phyloP scores from a whole-genome alignment of 1,140 invertebrate genomes.

The Cotesia chilonis region DNA sequence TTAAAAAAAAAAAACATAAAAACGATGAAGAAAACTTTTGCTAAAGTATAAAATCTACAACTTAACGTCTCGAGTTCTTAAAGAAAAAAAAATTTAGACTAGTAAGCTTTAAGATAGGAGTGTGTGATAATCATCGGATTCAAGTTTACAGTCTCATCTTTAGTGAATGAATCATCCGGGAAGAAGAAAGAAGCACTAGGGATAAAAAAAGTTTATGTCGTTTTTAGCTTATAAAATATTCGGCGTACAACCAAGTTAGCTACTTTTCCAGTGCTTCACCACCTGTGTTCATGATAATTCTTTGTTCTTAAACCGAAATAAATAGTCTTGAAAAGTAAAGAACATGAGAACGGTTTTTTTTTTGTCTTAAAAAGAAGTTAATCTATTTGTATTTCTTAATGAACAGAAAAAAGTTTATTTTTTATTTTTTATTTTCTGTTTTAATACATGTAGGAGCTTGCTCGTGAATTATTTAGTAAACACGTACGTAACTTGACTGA shows the following conservation, averaged over 20 bases:
- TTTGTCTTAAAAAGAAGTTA: too few relatives aligned
- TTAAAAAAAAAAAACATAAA: not conserved
- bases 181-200: slow-evolving; percentile 1
- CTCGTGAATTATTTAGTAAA: not conserved
- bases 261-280: slow-evolving; percentile 44
- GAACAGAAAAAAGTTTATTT: too few relatives aligned
- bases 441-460: too few relatives aligned
- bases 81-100: slow-evolving; percentile 16
- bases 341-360: not conserved
- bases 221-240: slow-evolving; percentile 51
- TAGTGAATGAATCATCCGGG: slow-evolving; percentile 41
- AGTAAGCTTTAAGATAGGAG: slow-evolving; percentile 1
- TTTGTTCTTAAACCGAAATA: not conserved
- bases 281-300: slow-evolving; percentile 45
- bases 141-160: slow-evolving; percentile 35
- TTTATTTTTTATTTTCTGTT: too few relatives aligned
- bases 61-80: not conserved
- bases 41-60: not conserved
- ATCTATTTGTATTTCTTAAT: too few relatives aligned
- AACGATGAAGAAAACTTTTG: not conserved
- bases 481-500: not conserved
- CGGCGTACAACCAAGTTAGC: slow-evolving; percentile 42
- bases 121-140: slow-evolving; percentile 33
- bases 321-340: not conserved
- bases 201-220: slow-evolving; percentile 38